Conservation (phyloP, 1,140 invertebrate species). For the Drosophila ironensis region DNA sequence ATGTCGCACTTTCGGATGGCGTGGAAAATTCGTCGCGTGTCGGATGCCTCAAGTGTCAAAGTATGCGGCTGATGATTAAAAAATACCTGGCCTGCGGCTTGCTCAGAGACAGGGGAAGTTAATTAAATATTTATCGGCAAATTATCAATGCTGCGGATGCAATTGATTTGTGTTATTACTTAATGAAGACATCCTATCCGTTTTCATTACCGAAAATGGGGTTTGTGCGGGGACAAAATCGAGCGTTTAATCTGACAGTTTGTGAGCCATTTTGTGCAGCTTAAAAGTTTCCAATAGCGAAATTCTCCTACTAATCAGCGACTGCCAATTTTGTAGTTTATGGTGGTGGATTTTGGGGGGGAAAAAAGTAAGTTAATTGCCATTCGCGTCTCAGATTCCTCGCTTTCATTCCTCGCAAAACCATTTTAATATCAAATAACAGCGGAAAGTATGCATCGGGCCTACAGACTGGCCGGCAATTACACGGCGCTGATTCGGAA, state of each 20-base stretch:
- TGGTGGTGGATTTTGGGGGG: too few relatives aligned
- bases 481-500: slow-evolving; percentile 29
- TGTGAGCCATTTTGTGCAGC: too few relatives aligned
- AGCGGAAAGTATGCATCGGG: slow-evolving; percentile 34
- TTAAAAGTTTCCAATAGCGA: too few relatives aligned
- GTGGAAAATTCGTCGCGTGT: slow-evolving; percentile 61
- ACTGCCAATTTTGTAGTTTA: too few relatives aligned
- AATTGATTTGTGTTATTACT: slow-evolving; percentile 51
- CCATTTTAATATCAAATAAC: slow-evolving; percentile 41
- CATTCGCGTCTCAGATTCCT: slow-evolving; percentile 1
- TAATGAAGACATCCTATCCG: slow-evolving; percentile 25
- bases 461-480: slow-evolving; percentile 21
- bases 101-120: slow-evolving; percentile 28
- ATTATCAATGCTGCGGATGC: slow-evolving; percentile 43
- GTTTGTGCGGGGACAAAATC: background rate
- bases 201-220: background rate
- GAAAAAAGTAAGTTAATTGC: slow-evolving; percentile 1
- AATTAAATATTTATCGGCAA: slow-evolving; percentile 43
- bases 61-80: slow-evolving; percentile 71
- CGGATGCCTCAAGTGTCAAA: slow-evolving; percentile 62
- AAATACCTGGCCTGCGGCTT: slow-evolving; percentile 45
- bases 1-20: slow-evolving; percentile 65
- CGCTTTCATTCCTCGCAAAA: slow-evolving; percentile 11
- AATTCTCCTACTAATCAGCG: too few relatives aligned
- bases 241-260: background rate